A percentile compares a stretch with the other conserved stretches of the same genome.
Conservation (phyloP, 2,797 vertebrate species). For the Moxostoma hubbsi region DNA sequence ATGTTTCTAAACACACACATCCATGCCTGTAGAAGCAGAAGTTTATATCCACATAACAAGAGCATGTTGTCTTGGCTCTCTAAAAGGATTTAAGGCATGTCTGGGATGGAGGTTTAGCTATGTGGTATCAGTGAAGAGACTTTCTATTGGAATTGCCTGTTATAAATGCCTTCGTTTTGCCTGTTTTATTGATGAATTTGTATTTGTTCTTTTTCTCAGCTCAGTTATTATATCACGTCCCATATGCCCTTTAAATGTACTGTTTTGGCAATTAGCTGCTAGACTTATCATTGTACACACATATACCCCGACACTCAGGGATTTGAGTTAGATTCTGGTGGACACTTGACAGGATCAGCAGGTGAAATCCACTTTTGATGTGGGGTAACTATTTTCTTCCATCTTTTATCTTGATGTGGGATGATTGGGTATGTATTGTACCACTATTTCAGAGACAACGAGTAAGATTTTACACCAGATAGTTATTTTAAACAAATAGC, state of each 20-base stretch:
- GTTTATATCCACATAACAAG: conserved; percentile 58
- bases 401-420: neutral
- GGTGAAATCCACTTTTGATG: conserved; percentile 66
- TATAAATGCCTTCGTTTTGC: conserved; percentile 16
- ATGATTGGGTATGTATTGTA: no score
- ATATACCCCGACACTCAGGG: neutral
- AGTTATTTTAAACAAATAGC: conserved; percentile 3
- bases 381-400: no score
- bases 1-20: conserved; percentile 38
- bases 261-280: neutral
- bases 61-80: conserved; percentile 50
- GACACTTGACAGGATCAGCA: conserved; percentile 76
- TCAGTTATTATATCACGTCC: neutral
- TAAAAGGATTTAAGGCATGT: conserved; percentile 69
- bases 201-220: conserved; percentile 5
- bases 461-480: neutral
- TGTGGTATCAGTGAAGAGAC: conserved; percentile 6
- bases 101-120: conserved; percentile 45
- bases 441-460: no score
- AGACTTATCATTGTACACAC: neutral
- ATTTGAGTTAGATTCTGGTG: conserved; percentile 62
- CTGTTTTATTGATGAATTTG: conserved; percentile 1
- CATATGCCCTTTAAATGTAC: neutral
- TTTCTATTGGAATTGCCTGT: neutral
- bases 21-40: conserved; percentile 44